These are phyloP conservation scores for Tolmerus cingulatus DNA, from an alignment of 2,888 invertebrate genomes.

Conservation along the genomic window DNA sequence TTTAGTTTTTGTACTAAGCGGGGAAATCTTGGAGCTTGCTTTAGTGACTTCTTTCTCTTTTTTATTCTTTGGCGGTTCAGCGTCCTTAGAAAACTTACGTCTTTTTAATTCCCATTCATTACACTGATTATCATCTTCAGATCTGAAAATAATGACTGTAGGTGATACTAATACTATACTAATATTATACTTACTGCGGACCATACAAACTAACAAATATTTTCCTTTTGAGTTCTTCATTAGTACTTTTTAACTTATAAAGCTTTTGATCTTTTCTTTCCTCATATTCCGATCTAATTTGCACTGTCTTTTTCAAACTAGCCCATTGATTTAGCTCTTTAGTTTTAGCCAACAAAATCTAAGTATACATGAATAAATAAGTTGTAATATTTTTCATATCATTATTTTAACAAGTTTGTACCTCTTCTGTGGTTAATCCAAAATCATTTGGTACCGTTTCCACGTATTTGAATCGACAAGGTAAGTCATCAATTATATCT, in stretches of 20 bases:
- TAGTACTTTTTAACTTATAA: slow-evolving; percentile 77
- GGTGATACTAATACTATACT: background rate
- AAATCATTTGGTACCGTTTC: slow-evolving; percentile 89
- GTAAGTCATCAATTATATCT: slow-evolving; percentile 90
- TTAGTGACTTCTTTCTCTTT: background rate
- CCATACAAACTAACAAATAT: slow-evolving; percentile 80
- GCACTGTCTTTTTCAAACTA: slow-evolving; percentile 86
- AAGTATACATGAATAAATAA: slow-evolving; percentile 50
- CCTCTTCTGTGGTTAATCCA: slow-evolving; percentile 91
- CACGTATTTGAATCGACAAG: slow-evolving; percentile 92
- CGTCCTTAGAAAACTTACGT: background rate
- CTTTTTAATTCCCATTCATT: background rate
- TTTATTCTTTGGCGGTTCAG: background rate
- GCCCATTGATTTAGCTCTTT: slow-evolving; percentile 95
- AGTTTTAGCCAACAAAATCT: slow-evolving; percentile 92
- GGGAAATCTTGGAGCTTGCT: background rate
- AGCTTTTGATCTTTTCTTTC: slow-evolving; percentile 82
- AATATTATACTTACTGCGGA: slow-evolving; percentile 58
- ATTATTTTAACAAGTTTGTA: slow-evolving; percentile 59
- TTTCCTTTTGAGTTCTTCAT: slow-evolving; percentile 78
- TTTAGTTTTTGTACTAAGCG: background rate
- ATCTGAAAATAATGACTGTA: slow-evolving; percentile 51
- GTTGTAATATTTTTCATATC: background rate
- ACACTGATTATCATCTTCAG: slow-evolving; percentile 56
- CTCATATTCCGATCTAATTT: slow-evolving; percentile 76